Base-by-base conservation (phyloP, 2,888 invertebrate genomes). In the Pyrrhosoma nymphula region DNA sequence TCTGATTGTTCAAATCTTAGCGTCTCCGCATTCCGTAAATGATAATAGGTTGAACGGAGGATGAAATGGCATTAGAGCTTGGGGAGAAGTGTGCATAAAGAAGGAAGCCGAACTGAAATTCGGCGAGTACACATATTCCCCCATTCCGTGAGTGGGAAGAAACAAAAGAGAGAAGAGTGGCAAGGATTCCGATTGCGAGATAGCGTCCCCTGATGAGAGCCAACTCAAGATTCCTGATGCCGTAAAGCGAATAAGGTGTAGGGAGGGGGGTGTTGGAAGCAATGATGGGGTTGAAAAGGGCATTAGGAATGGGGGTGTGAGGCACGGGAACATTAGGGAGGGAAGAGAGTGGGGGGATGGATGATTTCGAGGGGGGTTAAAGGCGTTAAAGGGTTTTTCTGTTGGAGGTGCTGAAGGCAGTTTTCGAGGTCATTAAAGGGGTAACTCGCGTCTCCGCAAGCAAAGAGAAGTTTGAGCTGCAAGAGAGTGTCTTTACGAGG, bases 391-490 rank as follows among this genome's bases (percentile, higher is more conserved):
- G 69, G 93, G 93, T 39, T 93, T 93, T 69, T 47, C 39, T 10
- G 30, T 69, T 2, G 69, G 69, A 30, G 75, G 69, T 69, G 93
- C 93, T 93, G 82, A 93, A 93, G 93, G 69, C 93, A 75, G 93
- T 93, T 93, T 93, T 93, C 93, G 69, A 69, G 69, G 93, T 93
- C 93, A 75, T 93, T 93, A 93, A 93, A 69, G 93, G n/a, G 93
- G 69, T 93, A 75, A 39, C 69, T 69, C 47, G 47, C 93, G 63
- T 93, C 47, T 69, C 69, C 93, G 26, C 82, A 82, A 82, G 82
- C 82, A 16, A 60, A 35, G 82, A 30, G 30, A 82, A 82, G 82
- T 82, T 82, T 82, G 3, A 0, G 82, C 30, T 82, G 30, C 82
- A 82, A 35, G 82, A 35, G 82, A 82, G 82, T 16, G 82, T 16